These are phyloP conservation scores for Diploscapter pachys DNA, from an alignment of 1,140 invertebrate genomes.

Conservation along the genomic window DNA sequence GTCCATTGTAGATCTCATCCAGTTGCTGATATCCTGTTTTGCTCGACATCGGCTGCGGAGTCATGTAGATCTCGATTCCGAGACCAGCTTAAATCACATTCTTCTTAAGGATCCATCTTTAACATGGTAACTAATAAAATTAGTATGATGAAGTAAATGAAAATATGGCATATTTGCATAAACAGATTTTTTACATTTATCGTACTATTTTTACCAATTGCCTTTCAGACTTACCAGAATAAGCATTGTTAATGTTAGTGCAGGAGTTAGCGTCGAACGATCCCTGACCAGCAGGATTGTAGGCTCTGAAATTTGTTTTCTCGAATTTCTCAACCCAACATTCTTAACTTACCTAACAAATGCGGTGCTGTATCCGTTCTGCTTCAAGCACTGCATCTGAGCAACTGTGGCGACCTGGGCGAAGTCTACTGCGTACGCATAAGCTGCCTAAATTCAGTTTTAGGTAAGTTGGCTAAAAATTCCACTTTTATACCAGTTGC, in stretches of 20 bases:
- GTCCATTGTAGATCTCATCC: slow-evolving; percentile 16
- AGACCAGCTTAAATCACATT: slow-evolving; percentile 15
- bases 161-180: neutral
- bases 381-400: neutral
- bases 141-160: neutral
- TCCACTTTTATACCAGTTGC: neutral
- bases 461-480: neutral
- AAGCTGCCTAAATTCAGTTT: neutral
- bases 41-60: slow-evolving; percentile 25
- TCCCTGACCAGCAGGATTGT: slow-evolving; percentile 16
- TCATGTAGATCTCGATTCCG: slow-evolving; percentile 33
- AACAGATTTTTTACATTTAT: too few species aligned
- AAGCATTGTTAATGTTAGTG: slow-evolving; percentile 21
- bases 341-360: neutral
- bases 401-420: neutral
- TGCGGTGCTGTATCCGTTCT: neutral
- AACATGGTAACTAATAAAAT: neutral
- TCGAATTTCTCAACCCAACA: neutral
- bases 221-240: slow-evolving; percentile 3
- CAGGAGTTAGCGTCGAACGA: slow-evolving; percentile 11
- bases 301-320: neutral
- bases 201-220: neutral
- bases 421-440: slow-evolving; percentile 11
- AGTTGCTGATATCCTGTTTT: slow-evolving; percentile 27
- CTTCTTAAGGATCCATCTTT: too few species aligned